A percentile compares a stretch with the other conserved stretches of the same genome.
phyloP scores from a whole-genome alignment of 2,797 vertebrate species.

The Ctenosaura bakeri region DNA sequence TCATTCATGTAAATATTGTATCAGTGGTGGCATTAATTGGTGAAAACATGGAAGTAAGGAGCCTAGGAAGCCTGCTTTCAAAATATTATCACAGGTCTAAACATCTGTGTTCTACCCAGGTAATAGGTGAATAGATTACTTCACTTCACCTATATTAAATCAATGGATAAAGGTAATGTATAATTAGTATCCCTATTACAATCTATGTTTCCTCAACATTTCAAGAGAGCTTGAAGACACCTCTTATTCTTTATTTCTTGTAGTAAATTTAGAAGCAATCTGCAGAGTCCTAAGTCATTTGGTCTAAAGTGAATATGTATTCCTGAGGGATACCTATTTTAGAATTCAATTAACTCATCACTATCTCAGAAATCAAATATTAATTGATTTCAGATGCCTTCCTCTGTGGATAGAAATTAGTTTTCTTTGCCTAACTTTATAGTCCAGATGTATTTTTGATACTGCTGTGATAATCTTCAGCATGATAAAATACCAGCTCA shows the following conservation, averaged over 20 bases:
- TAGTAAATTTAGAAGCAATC: background rate
- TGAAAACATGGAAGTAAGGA: background rate
- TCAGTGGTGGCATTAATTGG: background rate
- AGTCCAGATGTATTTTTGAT: background rate
- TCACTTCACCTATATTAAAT: background rate
- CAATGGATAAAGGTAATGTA: background rate
- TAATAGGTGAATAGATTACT: background rate
- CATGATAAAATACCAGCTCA: background rate
- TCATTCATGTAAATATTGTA: background rate
- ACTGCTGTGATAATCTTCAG: background rate
- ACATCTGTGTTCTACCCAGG: background rate
- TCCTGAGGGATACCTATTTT: constrained; percentile 19
- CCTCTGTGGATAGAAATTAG: background rate
- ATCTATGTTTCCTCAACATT: background rate
- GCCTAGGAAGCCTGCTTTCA: background rate
- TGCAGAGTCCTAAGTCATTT: background rate
- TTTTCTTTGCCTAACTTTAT: constrained; percentile 28
- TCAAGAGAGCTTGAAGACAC: background rate
- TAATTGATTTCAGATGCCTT: constrained; percentile 17
- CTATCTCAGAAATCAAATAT: constrained; percentile 7
- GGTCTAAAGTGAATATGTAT: background rate
- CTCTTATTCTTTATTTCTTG: background rate
- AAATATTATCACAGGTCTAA: background rate
- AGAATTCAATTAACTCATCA: constrained; percentile 22
- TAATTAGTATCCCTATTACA: background rate